Conservation (phyloP, 2,113 vertebrate genomes). For the Camarhynchus parvulus region DNA sequence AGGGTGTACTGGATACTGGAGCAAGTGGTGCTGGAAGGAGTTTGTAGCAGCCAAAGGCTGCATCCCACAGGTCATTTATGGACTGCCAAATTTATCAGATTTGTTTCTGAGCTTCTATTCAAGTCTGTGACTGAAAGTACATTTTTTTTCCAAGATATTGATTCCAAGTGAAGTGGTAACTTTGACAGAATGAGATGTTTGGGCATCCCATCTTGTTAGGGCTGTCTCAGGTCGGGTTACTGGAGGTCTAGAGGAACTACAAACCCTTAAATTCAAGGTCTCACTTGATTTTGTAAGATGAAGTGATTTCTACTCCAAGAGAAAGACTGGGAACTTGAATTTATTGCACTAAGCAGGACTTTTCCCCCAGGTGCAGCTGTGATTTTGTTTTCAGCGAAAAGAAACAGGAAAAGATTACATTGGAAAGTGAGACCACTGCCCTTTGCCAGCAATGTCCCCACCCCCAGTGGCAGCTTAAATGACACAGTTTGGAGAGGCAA, state of each 20-base stretch:
- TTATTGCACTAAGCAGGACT: neutral
- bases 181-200: neutral
- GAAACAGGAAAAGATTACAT: neutral
- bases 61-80: neutral
- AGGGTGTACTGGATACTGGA: neutral
- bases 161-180: neutral
- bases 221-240: neutral
- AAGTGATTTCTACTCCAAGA: neutral
- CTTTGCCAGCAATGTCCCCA: neutral
- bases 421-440: neutral
- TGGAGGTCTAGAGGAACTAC: neutral
- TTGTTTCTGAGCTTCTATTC: neutral
- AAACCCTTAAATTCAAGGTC: neutral
- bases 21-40: neutral
- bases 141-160: neutral
- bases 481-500: fast-evolving
- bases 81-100: neutral
- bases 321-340: neutral
- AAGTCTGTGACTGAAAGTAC: neutral
- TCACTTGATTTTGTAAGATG: neutral
- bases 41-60: neutral
- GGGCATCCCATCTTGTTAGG: neutral
- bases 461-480: neutral
- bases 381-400: neutral
- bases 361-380: fast-evolving